A percentile compares a stretch with the other conserved stretches of the same genome.
Conservation (phyloP, 2,797 vertebrate species). For the Catamblyrhynchus diadema region DNA sequence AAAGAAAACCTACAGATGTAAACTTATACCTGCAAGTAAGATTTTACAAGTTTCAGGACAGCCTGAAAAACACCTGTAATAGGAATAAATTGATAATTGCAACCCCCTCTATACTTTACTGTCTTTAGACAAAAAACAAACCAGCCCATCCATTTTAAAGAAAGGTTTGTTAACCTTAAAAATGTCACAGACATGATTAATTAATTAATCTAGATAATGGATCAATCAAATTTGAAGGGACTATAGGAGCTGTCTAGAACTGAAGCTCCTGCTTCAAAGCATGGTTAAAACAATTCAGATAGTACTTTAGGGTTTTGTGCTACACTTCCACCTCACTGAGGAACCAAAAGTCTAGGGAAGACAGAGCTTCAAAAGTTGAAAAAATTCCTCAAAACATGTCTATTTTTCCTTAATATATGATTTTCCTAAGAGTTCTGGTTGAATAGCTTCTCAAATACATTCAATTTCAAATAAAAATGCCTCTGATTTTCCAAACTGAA, state of each 20-base stretch:
- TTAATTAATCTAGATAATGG: not conserved
- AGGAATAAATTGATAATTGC: not conserved
- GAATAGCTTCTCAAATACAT: not conserved
- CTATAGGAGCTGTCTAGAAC: not conserved
- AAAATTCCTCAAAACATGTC: not conserved
- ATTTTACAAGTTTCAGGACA: not conserved
- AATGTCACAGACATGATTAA: not conserved
- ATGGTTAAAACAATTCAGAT: not conserved
- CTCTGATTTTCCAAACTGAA: not conserved
- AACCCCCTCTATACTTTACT: not conserved
- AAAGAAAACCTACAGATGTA: not conserved
- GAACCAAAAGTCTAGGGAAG: not conserved
- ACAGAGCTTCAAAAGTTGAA: not conserved
- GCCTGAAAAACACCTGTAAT: not conserved
- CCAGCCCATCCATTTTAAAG: not conserved
- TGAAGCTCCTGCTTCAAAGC: not conserved
- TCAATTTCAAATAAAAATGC: not conserved
- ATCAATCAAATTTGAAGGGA: not conserved
- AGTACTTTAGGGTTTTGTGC: not conserved
- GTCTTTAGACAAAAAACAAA: not conserved
- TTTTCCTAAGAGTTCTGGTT: not conserved
- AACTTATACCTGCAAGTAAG: not conserved
- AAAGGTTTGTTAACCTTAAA: not conserved
- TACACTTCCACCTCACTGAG: not conserved
- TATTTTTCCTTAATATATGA: not conserved